A percentile compares a stretch with the other conserved stretches of the same genome.
Evolutionary conservation across 2,888 invertebrate species (phyloP).

Genomic region (Oasisia sp.): DNA sequence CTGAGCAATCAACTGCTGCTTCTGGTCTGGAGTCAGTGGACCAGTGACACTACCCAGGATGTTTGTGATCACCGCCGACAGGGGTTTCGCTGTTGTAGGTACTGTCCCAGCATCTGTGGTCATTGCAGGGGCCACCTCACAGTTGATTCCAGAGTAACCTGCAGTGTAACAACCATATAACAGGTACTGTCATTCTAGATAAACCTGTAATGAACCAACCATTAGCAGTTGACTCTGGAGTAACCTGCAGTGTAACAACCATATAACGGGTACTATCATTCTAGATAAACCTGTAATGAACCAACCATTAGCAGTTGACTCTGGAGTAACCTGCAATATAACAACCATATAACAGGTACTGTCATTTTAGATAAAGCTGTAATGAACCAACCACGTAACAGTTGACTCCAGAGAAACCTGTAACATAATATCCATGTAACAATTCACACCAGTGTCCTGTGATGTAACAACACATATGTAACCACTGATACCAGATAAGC

Average conservation of each 20-base stretch:
- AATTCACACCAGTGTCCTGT: neutral
- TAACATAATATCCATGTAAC: neutral
- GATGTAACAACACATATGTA: neutral
- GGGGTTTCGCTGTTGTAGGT: neutral
- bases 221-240: neutral
- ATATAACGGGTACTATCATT: neutral
- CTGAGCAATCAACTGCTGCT: slow-evolving; percentile 17
- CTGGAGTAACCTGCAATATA: neutral
- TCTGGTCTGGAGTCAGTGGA: neutral
- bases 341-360: neutral
- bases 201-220: neutral
- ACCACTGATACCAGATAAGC: neutral
- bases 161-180: neutral
- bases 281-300: neutral
- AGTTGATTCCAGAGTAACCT: neutral
- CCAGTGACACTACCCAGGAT: neutral
- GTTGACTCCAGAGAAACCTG: neutral
- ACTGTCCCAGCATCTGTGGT: neutral
- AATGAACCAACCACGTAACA: neutral
- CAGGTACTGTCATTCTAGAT: neutral
- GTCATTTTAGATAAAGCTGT: neutral
- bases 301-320: neutral
- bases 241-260: neutral
- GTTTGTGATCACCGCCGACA: neutral
- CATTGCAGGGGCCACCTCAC: neutral